Evolutionary conservation across 2,113 vertebrate species (phyloP), one percentile per base, ranked within the genome.

Genomic region (Machaerirhynchus nigripectus): DNA sequence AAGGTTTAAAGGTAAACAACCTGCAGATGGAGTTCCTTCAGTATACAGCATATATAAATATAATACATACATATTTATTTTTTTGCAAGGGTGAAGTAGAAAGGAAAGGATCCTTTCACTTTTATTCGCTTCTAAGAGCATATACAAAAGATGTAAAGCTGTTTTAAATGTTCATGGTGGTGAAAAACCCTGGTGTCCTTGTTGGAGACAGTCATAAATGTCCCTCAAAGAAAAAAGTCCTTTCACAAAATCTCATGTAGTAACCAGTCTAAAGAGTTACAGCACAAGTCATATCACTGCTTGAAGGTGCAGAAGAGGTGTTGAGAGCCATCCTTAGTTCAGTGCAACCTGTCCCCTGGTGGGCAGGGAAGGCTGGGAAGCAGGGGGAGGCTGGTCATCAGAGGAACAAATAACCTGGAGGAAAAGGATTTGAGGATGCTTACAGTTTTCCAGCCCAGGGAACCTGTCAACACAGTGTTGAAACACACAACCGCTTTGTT

Each of bases 101-200:
- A 79, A 69, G 30, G 13, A 75, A 90, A 89, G 35, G 4, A 42
- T 9, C 13, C 6, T 37, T 47, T n/a, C 28, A 46, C 5, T 84
- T 71, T 52, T 3, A 56, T 75, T 91, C 39, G n/a, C 7, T 49
- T 77, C 39, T 64, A 50, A 84, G 22, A 70, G 9, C 26, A 49
- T 4, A 24, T 42, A 42, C 16, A 64, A 56, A 87, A 90, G 16
- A 31, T 60, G 39, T 73, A 83, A 89, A 84, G 12, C 16, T 76
- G 7, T 40, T 88, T 56, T 20, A 64, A 39, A 31, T 10, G 23
- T 68, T 35, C 13, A 17, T 11, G 6, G 5, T 47, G 23, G 52
- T 78, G 71, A 68, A 71, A 52, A 1, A 2, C 2, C 4, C 13
- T 1, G 0, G 6, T 47, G 13, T 13, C 23, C 65, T 33, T 65